phyloP scores from a whole-genome alignment of 2,797 vertebrate genomes.

The Triplophysa bombifrons region DNA sequence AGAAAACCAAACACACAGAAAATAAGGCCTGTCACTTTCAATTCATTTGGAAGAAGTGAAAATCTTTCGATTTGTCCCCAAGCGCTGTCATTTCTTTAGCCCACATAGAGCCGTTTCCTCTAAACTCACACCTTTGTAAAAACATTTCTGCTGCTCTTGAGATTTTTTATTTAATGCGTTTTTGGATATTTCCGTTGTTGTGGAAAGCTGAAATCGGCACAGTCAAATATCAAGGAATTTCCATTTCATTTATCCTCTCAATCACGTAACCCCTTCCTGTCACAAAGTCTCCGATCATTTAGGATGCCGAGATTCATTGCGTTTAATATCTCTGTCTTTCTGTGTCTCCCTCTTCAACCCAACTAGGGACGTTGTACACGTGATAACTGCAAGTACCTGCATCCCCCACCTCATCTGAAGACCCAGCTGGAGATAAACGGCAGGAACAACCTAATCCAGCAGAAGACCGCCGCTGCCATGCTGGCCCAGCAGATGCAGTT shows the following conservation, averaged over 20 bases:
- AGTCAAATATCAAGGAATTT: constrained; percentile 41
- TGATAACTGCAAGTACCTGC: constrained; percentile 98
- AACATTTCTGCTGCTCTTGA: constrained; percentile 20
- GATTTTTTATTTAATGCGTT: constrained; percentile 29
- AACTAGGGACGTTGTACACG: constrained; percentile 91
- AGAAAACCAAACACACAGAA: constrained; percentile 29
- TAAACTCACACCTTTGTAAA: constrained; percentile 9
- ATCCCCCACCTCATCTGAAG: constrained; percentile 96
- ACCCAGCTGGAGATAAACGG: constrained; percentile 98
- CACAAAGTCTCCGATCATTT: constrained; percentile 22
- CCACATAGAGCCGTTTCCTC: not conserved
- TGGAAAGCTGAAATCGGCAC: not conserved
- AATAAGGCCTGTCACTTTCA: constrained; percentile 12
- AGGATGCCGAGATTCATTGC: constrained; percentile 19
- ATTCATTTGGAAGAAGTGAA: constrained; percentile 27
- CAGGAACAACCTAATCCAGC: constrained; percentile 97
- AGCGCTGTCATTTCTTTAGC: not conserved
- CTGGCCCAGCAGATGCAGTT: constrained; percentile 98
- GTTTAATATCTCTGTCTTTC: constrained; percentile 38
- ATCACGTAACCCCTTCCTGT: constrained; percentile 28
- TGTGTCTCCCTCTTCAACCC: not conserved
- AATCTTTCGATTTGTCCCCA: not conserved
- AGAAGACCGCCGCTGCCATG: constrained; percentile 95
- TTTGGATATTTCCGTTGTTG: constrained; percentile 29
- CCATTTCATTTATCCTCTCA: constrained; percentile 44